phyloP scores from a whole-genome alignment of 2,113 vertebrate species.

The Aegithalos caudatus region DNA sequence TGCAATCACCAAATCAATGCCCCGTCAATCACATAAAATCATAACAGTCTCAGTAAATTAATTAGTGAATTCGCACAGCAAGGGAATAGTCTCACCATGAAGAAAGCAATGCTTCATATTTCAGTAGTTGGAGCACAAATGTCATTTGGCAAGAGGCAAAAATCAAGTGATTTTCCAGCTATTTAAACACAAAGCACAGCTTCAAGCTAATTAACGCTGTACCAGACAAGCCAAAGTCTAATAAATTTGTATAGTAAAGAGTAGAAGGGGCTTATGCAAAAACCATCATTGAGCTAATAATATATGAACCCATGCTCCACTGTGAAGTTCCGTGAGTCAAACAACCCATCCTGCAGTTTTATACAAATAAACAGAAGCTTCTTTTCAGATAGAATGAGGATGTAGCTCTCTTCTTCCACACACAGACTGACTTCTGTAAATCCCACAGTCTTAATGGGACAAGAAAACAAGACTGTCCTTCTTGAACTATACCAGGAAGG shows the following conservation, averaged over 20 bases:
- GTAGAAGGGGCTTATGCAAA: not conserved
- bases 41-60: slow-evolving; percentile 5
- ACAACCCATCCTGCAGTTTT: not conserved
- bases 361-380: not conserved
- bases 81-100: not conserved
- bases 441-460: not conserved
- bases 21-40: not conserved
- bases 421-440: not conserved
- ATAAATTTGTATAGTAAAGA: slow-evolving; percentile 32
- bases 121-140: slow-evolving; percentile 41
- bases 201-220: slow-evolving; percentile 59
- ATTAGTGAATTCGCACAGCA: slow-evolving; percentile 36
- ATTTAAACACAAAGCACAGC: slow-evolving; percentile 63
- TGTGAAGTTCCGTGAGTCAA: not conserved
- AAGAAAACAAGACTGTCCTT: not conserved
- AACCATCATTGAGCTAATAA: not conserved
- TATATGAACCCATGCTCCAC: not conserved
- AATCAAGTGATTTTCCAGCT: slow-evolving; percentile 69
- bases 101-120: slow-evolving; percentile 14
- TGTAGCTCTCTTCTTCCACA: not conserved
- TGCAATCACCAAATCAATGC: not conserved
- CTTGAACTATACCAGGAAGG: not conserved
- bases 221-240: slow-evolving; percentile 30
- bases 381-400: not conserved
- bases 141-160: slow-evolving; percentile 45